Evolutionary conservation across 2,113 vertebrate genomes (phyloP).

Genomic region (Sitta europaea): DNA sequence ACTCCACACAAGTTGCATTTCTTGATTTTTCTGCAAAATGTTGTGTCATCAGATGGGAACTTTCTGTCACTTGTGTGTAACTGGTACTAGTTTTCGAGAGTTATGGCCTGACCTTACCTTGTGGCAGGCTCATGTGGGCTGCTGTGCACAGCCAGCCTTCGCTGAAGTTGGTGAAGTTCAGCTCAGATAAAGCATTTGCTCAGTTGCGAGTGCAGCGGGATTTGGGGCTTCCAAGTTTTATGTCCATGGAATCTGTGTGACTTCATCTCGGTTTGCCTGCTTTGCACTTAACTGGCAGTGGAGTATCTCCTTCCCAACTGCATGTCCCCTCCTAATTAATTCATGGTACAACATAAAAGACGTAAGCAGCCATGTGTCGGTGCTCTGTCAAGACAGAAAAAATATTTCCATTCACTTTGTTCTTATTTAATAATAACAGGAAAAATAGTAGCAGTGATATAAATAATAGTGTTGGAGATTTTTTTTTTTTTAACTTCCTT

Average conservation of each 20-base stretch:
- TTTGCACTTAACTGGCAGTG: fast-evolving
- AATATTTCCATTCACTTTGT: background rate
- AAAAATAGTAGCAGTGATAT: background rate
- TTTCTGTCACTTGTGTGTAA: background rate
- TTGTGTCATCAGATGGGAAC: background rate
- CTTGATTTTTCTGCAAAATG: background rate
- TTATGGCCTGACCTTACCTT: background rate
- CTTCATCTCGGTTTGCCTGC: background rate
- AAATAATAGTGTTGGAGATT: background rate
- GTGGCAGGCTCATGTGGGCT: background rate
- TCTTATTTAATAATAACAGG: background rate
- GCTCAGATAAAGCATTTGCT: background rate
- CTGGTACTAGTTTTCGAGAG: background rate
- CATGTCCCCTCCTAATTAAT: background rate
- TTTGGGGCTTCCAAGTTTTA: background rate
- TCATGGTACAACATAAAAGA: background rate
- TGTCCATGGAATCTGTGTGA: background rate
- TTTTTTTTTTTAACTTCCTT: background rate
- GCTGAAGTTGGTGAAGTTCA: background rate
- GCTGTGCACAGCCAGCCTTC: background rate
- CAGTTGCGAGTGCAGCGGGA: background rate
- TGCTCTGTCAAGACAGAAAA: background rate
- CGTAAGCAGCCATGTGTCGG: background rate
- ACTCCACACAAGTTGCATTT: background rate
- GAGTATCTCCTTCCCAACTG: background rate